Percentiles rank a stretch among this genome's conserved stretches.
Conservation (phyloP, 2,888 invertebrate genomes). For the Invenusta paracnida region DNA sequence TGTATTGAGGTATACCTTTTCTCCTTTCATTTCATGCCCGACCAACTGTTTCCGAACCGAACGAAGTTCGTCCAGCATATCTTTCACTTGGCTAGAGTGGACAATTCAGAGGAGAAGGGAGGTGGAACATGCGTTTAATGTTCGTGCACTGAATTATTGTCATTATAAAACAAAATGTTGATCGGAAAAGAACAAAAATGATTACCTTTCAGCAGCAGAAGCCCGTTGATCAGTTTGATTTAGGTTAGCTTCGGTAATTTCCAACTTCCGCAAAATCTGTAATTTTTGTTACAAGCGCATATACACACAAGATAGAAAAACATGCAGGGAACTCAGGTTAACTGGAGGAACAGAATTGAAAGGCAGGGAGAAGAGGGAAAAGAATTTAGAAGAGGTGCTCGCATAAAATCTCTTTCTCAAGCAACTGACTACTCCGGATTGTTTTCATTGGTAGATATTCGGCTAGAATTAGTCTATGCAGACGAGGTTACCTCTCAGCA, state of each 20-base stretch:
- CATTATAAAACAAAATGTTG: too few species aligned
- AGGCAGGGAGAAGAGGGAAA: neutral
- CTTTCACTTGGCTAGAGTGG: neutral
- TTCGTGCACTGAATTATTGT: too few species aligned
- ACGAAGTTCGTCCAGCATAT: neutral
- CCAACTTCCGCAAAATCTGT: neutral
- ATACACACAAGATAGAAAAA: too few species aligned
- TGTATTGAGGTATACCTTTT: neutral
- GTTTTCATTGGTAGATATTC: too few species aligned
- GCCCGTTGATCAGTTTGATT: neutral
- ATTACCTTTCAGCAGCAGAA: neutral
- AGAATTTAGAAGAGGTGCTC: too few species aligned
- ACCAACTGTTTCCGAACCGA: neutral
- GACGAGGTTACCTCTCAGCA: slow-evolving; percentile 36
- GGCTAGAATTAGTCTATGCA: too few species aligned
- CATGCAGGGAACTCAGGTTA: too few species aligned
- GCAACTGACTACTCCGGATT: too few species aligned
- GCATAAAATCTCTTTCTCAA: too few species aligned
- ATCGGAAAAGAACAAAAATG: too few species aligned
- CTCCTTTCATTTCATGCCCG: neutral
- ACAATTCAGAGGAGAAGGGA: neutral
- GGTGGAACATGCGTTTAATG: too few species aligned
- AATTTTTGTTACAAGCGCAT: too few species aligned
- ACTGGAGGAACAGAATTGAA: neutral
- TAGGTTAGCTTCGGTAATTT: neutral